These are phyloP conservation scores for Eulithis prunata DNA, from an alignment of 2,888 invertebrate genomes.

Conservation along the genomic window DNA sequence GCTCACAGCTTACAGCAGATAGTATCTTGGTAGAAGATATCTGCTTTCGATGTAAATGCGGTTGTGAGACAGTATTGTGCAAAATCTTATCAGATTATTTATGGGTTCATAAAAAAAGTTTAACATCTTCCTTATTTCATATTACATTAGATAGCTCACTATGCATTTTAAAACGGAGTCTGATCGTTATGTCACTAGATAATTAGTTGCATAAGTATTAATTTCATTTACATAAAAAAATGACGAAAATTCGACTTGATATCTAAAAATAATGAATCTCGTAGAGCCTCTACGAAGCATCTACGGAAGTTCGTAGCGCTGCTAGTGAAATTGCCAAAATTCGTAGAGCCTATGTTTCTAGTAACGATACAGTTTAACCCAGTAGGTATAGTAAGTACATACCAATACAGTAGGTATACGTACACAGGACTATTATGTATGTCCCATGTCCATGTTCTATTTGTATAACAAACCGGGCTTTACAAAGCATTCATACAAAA, in stretches of 20 bases:
- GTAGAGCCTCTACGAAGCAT: constrained; percentile 18
- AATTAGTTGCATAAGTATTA: no score
- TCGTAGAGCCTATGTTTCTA: neutral
- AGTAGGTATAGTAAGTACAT: no score
- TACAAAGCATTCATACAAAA: constrained; percentile 22
- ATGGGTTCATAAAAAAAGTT: constrained; percentile 2
- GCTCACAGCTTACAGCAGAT: no score
- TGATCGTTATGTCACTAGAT: neutral
- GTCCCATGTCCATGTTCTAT: constrained; percentile 7
- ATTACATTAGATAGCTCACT: neutral
- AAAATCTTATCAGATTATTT: constrained; percentile 16
- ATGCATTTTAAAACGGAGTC: neutral
- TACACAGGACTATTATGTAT: no score
- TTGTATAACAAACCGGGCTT: constrained; percentile 16
- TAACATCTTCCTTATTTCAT: constrained; percentile 1
- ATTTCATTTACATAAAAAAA: no score
- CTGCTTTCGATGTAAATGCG: constrained; percentile 6
- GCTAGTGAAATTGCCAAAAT: neutral
- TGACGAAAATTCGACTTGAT: no score
- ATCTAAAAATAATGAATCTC: neutral
- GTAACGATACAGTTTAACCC: no score
- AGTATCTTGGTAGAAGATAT: neutral
- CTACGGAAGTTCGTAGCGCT: constrained; percentile 7
- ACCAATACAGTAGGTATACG: no score
- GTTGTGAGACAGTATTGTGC: neutral